Base-by-base conservation (phyloP, 1,140 invertebrate species). In the Ostrea edulis region DNA sequence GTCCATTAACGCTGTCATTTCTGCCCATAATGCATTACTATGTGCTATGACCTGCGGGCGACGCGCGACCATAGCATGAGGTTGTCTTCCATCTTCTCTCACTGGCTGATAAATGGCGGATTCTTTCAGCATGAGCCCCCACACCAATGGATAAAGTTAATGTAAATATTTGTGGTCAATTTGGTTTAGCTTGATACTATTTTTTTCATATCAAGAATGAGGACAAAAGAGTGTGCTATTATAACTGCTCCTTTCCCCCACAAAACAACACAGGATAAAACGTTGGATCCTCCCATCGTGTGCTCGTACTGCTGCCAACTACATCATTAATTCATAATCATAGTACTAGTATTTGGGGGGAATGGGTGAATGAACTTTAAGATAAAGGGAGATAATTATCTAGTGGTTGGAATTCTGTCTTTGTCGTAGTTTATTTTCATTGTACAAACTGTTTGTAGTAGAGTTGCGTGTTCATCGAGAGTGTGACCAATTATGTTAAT, bases 401-500 rank as follows among this genome's bases (percentile, higher is more conserved):
- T n/a, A n/a, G n/a, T n/a, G n/a, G n/a, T n/a, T n/a, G n/a, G n/a
- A n/a, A n/a, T n/a, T n/a, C n/a, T n/a, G n/a, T n/a, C n/a, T n/a
- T n/a, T n/a, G n/a, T n/a, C n/a, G n/a, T n/a, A n/a, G n/a, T n/a
- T n/a, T n/a, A n/a, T n/a, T n/a, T n/a, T n/a, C n/a, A n/a, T n/a
- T n/a, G n/a, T n/a, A n/a, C n/a, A n/a, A n/a, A n/a, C n/a, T n/a
- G 25, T 22, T 29, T 68, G 4, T 4, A 58, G 12, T n/a, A n/a
- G n/a, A n/a, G n/a, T n/a, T 58, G 14, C 55, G 11, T 22, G 22
- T 25, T 71, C 65, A 25, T 8, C 12, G 22, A 22, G 65, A 71
- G 65, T 71, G 22, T 71, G 65, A 71, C 65, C 65, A 71, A 71
- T 71, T 71, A 71, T 71, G 65, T 71, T 71, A 29, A 71, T 71